Percentiles rank a stretch among this genome's conserved stretches.
Evolutionary conservation across 1,140 invertebrate species (phyloP).

Genomic region (Apis cerana): DNA sequence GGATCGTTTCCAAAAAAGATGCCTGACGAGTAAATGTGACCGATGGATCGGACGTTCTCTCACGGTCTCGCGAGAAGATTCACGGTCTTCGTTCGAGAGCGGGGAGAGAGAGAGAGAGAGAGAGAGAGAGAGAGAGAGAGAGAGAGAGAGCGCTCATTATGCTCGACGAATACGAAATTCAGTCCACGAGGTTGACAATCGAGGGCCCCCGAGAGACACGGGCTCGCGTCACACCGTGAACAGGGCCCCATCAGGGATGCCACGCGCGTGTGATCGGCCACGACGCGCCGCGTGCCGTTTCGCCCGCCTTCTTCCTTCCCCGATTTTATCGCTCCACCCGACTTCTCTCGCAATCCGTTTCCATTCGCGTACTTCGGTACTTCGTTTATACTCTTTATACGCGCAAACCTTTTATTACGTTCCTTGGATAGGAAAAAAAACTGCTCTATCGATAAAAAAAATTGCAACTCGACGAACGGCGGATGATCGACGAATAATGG

Average conservation of each 20-base stretch:
- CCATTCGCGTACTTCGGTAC: slow-evolving; percentile 60
- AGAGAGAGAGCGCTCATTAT: slow-evolving; percentile 44
- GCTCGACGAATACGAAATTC: slow-evolving; percentile 69
- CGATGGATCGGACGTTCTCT: slow-evolving; percentile 18
- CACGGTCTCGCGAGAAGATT: slow-evolving; percentile 20
- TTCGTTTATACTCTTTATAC: too few species aligned
- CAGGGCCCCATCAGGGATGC: slow-evolving; percentile 71
- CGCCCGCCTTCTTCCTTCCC: slow-evolving; percentile 56
- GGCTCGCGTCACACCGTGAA: slow-evolving; percentile 16
- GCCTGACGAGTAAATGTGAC: background rate
- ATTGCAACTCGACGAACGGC: too few species aligned
- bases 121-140: too few species aligned
- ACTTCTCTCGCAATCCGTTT: slow-evolving; percentile 63
- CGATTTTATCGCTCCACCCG: slow-evolving; percentile 67
- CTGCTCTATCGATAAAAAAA: too few species aligned
- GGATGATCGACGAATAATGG: too few species aligned
- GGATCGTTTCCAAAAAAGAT: background rate
- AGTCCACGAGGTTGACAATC: slow-evolving; percentile 51
- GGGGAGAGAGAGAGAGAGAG: too few species aligned
- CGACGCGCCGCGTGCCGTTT: slow-evolving; percentile 68
- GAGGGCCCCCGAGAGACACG: slow-evolving; percentile 34
- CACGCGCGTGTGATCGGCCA: slow-evolving; percentile 70
- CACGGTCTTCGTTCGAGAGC: slow-evolving; percentile 9
- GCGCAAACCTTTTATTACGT: too few species aligned
- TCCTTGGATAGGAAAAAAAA: too few species aligned